phyloP scores from a whole-genome alignment of 2,113 vertebrate genomes.

The Anseranas semipalmata region DNA sequence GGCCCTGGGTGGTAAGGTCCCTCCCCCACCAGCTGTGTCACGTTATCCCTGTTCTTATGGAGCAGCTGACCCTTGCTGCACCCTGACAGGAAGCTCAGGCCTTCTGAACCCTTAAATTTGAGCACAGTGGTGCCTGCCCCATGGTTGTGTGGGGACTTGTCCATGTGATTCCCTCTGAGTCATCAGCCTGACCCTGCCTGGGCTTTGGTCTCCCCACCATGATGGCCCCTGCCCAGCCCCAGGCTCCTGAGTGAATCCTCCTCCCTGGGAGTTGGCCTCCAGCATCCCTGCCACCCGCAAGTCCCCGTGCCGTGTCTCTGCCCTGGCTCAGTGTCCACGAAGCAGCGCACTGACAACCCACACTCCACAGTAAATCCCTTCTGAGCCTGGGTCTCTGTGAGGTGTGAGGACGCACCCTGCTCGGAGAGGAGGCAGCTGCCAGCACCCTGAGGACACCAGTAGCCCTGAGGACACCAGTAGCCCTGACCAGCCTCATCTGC shows the following conservation, averaged over 20 bases:
- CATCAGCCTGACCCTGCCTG: neutral
- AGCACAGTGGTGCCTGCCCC: neutral
- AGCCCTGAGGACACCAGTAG: neutral
- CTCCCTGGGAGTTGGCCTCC: neutral
- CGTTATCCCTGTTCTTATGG: neutral
- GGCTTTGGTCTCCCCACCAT: neutral
- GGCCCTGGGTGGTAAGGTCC: neutral
- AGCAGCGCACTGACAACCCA: neutral
- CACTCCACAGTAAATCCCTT: neutral
- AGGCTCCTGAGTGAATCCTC: neutral
- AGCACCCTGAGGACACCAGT: neutral
- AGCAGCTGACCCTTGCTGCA: neutral
- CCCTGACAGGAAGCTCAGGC: neutral
- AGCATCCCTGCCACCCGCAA: neutral
- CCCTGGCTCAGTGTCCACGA: neutral
- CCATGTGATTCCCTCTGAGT: neutral
- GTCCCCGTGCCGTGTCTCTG: neutral
- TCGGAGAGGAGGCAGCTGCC: neutral
- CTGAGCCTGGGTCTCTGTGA: neutral
- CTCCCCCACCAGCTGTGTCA: neutral
- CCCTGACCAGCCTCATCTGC: neutral
- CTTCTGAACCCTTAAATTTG: neutral
- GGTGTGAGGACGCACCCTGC: neutral
- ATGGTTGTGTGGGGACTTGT: neutral
- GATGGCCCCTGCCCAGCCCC: neutral